Base-by-base conservation (phyloP, 2,888 invertebrate species). In the Ormyrus labotus region DNA sequence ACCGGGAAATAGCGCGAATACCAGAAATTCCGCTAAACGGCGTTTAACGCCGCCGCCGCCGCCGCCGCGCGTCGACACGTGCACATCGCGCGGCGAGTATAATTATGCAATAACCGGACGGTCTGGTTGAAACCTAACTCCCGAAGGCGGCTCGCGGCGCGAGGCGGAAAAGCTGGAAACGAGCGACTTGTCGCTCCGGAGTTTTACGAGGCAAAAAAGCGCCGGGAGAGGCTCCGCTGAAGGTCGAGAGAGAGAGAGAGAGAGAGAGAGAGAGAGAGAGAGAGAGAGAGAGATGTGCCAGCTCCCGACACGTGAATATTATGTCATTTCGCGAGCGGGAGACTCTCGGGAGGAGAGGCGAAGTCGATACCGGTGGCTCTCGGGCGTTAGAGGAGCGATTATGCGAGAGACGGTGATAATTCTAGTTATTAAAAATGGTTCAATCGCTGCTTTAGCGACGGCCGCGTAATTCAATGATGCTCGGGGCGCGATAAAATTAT, bases 261-360 rank as follows among this genome's bases (percentile, higher is more conserved):
- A 34, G 34, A 34, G 34, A 34, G 34, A 34, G 34, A 34, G 34
- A 34, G 34, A 34, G 34, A 34, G 34, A 34, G 34, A 34, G 34
- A 34, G 34, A 34, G 34, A 34, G 34, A 34, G 34, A 34, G 34
- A 34, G 34, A 34, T 34, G 34, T 34, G 34, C 11, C 11, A 48
- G 11, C 34, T 9, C 11, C 5, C 70, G 79, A 80, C 74, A 80
- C 64, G 64, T 80, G 64, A 74, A 80, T 80, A 80, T 80, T 80
- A 75, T 60, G 64, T 58, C 79, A 55, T 75, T 80, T 69, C 8
- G 45, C 51, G 45, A 53, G 50, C 34, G 47, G 61, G 13, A 7
- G 65, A 45, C 47, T 9, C 45, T 58, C 34, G 48, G 13, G 48
- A n/a, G 61, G 53, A 19, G 68, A 68, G 51, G 53, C 63, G 13